Evolutionary conservation across 30 jellyfish, hydroid and myxozoan genomes (phyloP).

Genomic region (Hydractinia echinata): DNA sequence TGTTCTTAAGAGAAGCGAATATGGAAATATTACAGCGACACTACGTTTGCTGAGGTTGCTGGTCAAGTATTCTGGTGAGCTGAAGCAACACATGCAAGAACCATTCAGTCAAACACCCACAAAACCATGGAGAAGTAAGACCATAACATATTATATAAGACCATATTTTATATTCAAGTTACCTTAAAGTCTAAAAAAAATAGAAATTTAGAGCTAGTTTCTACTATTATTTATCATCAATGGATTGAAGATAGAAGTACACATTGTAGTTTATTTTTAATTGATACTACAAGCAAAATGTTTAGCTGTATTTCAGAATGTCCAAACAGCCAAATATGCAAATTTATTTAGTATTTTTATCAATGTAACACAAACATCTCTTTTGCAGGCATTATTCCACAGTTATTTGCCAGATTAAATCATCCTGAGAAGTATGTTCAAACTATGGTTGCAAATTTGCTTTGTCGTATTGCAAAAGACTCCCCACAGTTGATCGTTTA

Average conservation of each 20-base stretch:
- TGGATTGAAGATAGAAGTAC: too few relatives aligned
- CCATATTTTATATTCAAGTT: background rate
- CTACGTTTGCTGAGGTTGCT: conserved; percentile 77
- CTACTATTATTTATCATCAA: too few relatives aligned
- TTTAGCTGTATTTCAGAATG: too few relatives aligned
- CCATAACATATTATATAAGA: background rate
- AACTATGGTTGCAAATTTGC: conserved; percentile 76
- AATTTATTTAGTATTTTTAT: too few relatives aligned
- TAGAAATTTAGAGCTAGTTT: too few relatives aligned
- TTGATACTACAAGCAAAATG: too few relatives aligned
- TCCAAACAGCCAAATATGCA: too few relatives aligned
- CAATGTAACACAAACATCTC: background rate
- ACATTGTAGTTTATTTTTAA: too few relatives aligned
- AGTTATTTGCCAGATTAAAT: conserved; percentile 88
- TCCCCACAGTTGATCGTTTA: conserved; percentile 93
- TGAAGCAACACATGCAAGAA: conserved; percentile 70
- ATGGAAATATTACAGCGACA: conserved; percentile 95
- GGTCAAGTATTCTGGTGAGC: conserved; percentile 90
- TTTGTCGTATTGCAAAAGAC: conserved; percentile 88
- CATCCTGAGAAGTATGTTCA: conserved; percentile 97
- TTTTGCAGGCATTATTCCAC: conserved; percentile 90
- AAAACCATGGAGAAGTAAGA: conserved; percentile 94
- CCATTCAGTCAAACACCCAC: conserved; percentile 94
- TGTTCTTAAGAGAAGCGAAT: conserved; percentile 41
- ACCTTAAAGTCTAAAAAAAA: too few relatives aligned